phyloP scores from a whole-genome alignment of 2,888 invertebrate genomes.

The Tethea ocularis region DNA sequence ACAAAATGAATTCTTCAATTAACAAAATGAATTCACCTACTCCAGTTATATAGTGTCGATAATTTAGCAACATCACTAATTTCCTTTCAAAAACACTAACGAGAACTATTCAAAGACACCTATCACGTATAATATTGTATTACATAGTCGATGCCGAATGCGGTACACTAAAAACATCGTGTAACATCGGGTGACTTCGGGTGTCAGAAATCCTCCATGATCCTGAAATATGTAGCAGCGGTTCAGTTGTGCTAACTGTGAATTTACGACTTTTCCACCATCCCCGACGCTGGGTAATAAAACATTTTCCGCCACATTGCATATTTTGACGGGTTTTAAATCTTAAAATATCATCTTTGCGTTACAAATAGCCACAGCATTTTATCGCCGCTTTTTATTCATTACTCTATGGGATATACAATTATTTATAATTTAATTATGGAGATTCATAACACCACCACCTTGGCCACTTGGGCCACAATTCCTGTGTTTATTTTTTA shows the following conservation, averaged over 20 bases:
- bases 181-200: conserved; percentile 9
- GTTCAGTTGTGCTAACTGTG: conserved; percentile 50
- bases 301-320: conserved; percentile 56
- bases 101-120: conserved; percentile 31
- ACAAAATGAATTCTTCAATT: background rate
- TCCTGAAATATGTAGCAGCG: conserved; percentile 61
- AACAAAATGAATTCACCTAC: background rate
- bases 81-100: conserved; percentile 18
- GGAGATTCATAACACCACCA: too few species aligned
- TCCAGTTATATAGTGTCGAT: background rate
- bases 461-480: conserved; percentile 10
- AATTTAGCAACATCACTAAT: conserved; percentile 1
- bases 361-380: conserved; percentile 6
- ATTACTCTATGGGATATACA: too few species aligned
- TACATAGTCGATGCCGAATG: conserved; percentile 32
- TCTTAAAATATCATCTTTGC: conserved; percentile 42
- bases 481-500: conserved; percentile 7
- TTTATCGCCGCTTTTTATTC: background rate
- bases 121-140: conserved; percentile 36
- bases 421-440: too few species aligned
- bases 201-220: conserved; percentile 49
- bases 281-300: conserved; percentile 45
- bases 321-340: conserved; percentile 51
- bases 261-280: conserved; percentile 57
- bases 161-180: conserved; percentile 43